phyloP scores from a whole-genome alignment of 2,888 invertebrate species.

The Hydrotaea cyrtoneurina region DNA sequence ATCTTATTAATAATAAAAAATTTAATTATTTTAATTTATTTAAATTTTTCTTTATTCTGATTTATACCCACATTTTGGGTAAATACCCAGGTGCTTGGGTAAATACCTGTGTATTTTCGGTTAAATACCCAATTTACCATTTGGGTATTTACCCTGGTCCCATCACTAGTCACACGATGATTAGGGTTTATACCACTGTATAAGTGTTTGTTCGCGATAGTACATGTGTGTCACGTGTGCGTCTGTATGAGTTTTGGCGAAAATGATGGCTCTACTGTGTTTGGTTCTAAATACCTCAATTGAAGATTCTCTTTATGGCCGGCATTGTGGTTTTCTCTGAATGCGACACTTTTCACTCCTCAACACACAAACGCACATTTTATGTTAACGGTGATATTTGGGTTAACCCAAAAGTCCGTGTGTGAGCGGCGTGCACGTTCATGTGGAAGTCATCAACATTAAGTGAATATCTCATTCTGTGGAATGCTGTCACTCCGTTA shows the following conservation, averaged over 20 bases:
- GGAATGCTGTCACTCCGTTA: neutral
- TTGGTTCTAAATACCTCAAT: slow-evolving; percentile 22
- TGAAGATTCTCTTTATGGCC: slow-evolving; percentile 31
- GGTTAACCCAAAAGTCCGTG: neutral
- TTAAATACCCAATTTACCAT: too few relatives aligned
- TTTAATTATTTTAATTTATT: too few relatives aligned
- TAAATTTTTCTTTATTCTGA: too few relatives aligned
- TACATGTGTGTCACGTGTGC: neutral
- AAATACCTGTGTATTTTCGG: too few relatives aligned
- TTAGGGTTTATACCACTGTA: neutral
- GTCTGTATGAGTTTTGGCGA: neutral
- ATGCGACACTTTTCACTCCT: slow-evolving; percentile 10
- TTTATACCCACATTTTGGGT: too few relatives aligned
- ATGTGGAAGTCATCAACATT: neutral
- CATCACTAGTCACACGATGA: too few relatives aligned
- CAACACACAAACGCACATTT: neutral
- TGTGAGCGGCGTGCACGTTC: too few relatives aligned
- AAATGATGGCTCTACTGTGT: neutral
- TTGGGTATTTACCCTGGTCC: too few relatives aligned
- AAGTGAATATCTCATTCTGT: slow-evolving; percentile 7
- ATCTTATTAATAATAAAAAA: too few relatives aligned
- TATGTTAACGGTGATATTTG: neutral
- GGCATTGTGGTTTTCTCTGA: neutral
- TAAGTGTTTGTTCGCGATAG: neutral
- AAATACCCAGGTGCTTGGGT: too few relatives aligned